These are phyloP conservation scores for Podarcis lilfordi DNA, from an alignment of 2,797 vertebrate species.

Conservation along the genomic window DNA sequence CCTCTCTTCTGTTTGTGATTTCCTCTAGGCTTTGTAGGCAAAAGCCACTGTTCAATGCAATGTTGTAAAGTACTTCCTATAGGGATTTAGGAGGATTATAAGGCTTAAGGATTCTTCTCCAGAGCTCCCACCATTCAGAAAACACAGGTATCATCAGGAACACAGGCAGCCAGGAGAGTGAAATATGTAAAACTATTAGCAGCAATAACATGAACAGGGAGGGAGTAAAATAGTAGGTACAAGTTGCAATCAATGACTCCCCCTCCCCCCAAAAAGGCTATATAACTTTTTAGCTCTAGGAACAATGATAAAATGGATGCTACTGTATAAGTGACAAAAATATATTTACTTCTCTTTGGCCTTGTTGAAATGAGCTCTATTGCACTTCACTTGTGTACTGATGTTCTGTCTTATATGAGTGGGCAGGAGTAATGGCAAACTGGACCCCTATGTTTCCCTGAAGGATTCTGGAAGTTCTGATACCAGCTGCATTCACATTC, in stretches of 20 bases:
- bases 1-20: background rate
- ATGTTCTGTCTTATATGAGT: background rate
- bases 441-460: background rate
- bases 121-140: slow-evolving; percentile 34
- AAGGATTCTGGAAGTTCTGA: background rate
- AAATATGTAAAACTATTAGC: slow-evolving; percentile 1
- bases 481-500: background rate
- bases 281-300: slow-evolving; percentile 33
- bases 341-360: slow-evolving; percentile 1
- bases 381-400: slow-evolving; percentile 32
- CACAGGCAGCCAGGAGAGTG: background rate
- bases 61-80: slow-evolving; percentile 24
- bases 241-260: background rate
- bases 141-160: background rate
- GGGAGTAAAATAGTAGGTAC: background rate
- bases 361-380: slow-evolving; percentile 43
- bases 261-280: background rate
- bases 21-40: slow-evolving; percentile 40
- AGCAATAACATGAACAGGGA: slow-evolving; percentile 8
- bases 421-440: background rate
- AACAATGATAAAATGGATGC: slow-evolving; percentile 13
- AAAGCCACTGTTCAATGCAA: slow-evolving; percentile 35
- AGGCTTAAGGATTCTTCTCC: slow-evolving; percentile 38
- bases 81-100: slow-evolving; percentile 32
- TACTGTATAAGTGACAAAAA: background rate